phyloP scores from a whole-genome alignment of 2,113 vertebrate species.

The Brevimyrus niger region DNA sequence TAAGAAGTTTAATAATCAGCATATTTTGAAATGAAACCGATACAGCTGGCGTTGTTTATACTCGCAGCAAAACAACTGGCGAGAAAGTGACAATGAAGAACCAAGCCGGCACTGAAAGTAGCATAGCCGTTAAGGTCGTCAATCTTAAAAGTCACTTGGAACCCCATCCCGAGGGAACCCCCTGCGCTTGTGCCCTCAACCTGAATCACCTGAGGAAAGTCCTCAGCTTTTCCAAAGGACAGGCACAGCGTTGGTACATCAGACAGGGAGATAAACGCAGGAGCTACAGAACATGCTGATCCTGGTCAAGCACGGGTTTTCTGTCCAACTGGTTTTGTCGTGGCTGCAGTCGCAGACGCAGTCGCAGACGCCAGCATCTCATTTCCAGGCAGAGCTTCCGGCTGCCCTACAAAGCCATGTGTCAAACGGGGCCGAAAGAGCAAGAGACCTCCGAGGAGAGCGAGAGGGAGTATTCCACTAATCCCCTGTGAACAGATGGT shows the following conservation, averaged over 20 bases:
- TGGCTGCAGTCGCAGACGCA: not conserved
- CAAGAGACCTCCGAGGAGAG: not conserved
- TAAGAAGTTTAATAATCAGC: not conserved
- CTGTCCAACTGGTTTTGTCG: not conserved
- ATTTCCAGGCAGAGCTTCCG: not conserved
- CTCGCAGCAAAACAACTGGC: not conserved
- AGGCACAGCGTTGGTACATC: not conserved
- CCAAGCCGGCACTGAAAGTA: not conserved
- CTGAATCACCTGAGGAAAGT: not conserved
- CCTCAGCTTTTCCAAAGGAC: not conserved
- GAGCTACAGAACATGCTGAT: not conserved
- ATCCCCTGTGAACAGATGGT: not conserved
- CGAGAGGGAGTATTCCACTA: not conserved
- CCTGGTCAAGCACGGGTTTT: not conserved
- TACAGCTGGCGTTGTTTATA: not conserved
- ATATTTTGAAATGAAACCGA: not conserved
- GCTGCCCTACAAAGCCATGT: not conserved
- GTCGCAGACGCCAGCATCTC: not conserved
- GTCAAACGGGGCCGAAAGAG: not conserved
- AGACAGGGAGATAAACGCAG: not conserved
- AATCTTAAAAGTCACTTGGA: not conserved
- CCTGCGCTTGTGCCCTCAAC: not conserved
- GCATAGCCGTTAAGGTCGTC: not conserved
- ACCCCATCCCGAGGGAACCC: not conserved
- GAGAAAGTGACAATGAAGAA: not conserved